phyloP scores from a whole-genome alignment of 2,888 invertebrate genomes.

The Sarcophaga subvicina region DNA sequence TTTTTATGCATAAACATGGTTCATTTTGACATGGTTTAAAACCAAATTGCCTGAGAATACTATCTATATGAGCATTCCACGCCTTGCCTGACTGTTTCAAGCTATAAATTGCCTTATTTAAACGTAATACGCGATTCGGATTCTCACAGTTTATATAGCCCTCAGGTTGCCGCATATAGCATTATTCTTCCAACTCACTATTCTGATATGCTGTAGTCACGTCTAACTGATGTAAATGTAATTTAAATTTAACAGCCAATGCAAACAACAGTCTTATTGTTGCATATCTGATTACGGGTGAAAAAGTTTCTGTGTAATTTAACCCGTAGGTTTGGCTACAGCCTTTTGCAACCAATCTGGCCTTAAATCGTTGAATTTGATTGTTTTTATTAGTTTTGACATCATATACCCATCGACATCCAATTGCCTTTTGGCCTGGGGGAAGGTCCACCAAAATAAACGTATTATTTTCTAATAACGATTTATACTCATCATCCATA shows the following conservation, averaged over 20 bases:
- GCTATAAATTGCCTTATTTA: conserved; percentile 69
- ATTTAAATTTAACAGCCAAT: conserved; percentile 58
- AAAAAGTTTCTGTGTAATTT: not conserved
- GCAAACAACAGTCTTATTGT: conserved; percentile 38
- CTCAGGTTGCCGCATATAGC: conserved; percentile 29
- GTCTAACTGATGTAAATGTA: conserved; percentile 61
- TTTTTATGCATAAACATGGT: conserved; percentile 58
- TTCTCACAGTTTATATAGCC: too few species aligned
- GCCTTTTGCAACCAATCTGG: too few species aligned
- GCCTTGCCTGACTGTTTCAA: conserved; percentile 68
- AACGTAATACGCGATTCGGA: not conserved
- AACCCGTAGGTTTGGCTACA: too few species aligned
- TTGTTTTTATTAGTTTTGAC: too few species aligned
- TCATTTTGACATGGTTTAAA: conserved; percentile 58
- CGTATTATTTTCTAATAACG: too few species aligned
- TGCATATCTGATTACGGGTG: conserved; percentile 17
- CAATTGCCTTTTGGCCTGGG: too few species aligned
- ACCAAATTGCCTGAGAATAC: conserved; percentile 52
- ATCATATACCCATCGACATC: too few species aligned
- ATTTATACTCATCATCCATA: too few species aligned
- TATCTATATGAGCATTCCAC: conserved; percentile 57
- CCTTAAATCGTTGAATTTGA: too few species aligned
- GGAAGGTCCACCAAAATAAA: too few species aligned
- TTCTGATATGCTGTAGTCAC: conserved; percentile 62
- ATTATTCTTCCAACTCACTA: conserved; percentile 53